Evolutionary conservation across 2,797 vertebrate genomes (phyloP).

Genomic region (Eurystomus glaucurus): DNA sequence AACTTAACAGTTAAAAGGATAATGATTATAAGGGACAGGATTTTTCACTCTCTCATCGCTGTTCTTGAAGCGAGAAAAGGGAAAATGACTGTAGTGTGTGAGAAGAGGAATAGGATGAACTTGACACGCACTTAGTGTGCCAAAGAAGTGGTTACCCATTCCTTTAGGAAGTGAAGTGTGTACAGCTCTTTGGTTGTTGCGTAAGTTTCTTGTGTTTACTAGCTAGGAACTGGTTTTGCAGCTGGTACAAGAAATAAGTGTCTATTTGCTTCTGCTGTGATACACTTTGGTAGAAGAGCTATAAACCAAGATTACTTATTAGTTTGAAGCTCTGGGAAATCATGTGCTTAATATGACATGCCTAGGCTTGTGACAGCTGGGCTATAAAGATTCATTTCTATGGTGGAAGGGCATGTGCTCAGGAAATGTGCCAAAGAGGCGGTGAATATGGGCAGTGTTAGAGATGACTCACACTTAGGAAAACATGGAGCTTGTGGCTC

Average conservation of each 20-base stretch:
- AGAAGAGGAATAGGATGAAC: not conserved
- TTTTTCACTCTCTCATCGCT: not conserved
- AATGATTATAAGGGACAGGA: not conserved
- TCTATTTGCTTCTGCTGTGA: not conserved
- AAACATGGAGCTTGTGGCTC: constrained; percentile 2
- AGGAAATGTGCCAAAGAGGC: constrained; percentile 18
- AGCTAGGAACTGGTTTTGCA: not conserved
- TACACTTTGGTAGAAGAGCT: not conserved
- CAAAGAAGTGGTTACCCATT: not conserved
- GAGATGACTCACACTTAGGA: not conserved
- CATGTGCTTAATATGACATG: constrained; percentile 7
- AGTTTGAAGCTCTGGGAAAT: not conserved
- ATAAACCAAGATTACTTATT: not conserved
- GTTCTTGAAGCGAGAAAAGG: not conserved
- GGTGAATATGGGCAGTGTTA: constrained; percentile 27
- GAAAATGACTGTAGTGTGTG: not conserved
- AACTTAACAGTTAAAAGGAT: not conserved
- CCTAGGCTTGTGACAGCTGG: constrained; percentile 19
- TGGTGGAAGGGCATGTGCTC: not conserved
- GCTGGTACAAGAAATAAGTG: not conserved
- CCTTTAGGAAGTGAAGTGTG: not conserved
- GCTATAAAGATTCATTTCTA: not conserved
- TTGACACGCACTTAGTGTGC: fast-evolving
- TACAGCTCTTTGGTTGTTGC: not conserved
- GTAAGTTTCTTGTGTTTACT: not conserved